phyloP scores from a whole-genome alignment of 1,140 invertebrate species.

The Drosophila ogumai region DNA sequence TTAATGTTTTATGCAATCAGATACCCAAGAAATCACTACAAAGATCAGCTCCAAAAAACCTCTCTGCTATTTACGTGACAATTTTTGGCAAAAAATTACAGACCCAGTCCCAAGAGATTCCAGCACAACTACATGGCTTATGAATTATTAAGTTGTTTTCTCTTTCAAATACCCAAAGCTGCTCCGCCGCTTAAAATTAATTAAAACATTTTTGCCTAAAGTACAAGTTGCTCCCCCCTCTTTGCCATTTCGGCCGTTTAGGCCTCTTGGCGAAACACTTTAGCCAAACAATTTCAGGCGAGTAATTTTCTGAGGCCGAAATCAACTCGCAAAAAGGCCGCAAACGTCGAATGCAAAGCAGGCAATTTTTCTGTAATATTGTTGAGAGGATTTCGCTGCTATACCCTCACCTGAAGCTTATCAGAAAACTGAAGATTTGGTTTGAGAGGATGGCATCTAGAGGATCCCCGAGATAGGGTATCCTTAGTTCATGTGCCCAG shows the following conservation, averaged over 20 bases:
- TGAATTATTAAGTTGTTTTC: constrained; percentile 80
- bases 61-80: constrained; percentile 1
- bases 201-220: constrained; percentile 83
- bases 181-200: constrained; percentile 55
- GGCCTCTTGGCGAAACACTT: constrained; percentile 57
- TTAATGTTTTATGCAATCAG: background rate
- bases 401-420: constrained; percentile 20
- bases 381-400: constrained; percentile 27
- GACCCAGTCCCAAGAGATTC: constrained; percentile 2
- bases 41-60: background rate
- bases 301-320: constrained; percentile 70
- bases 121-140: constrained; percentile 34
- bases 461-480: constrained; percentile 35
- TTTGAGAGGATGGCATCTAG: background rate
- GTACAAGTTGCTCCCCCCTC: constrained; percentile 48
- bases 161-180: constrained; percentile 7
- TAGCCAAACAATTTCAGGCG: constrained; percentile 66
- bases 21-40: background rate
- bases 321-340: constrained; percentile 64
- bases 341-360: constrained; percentile 72
- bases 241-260: constrained; percentile 32
- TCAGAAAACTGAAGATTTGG: background rate
- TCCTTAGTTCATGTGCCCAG: constrained; percentile 18
- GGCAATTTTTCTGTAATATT: constrained; percentile 58
- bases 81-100: constrained; percentile 20